Evolutionary conservation across 2,888 invertebrate species (phyloP), one percentile per base, ranked within the genome.

Genomic region (Cephus runcator): DNA sequence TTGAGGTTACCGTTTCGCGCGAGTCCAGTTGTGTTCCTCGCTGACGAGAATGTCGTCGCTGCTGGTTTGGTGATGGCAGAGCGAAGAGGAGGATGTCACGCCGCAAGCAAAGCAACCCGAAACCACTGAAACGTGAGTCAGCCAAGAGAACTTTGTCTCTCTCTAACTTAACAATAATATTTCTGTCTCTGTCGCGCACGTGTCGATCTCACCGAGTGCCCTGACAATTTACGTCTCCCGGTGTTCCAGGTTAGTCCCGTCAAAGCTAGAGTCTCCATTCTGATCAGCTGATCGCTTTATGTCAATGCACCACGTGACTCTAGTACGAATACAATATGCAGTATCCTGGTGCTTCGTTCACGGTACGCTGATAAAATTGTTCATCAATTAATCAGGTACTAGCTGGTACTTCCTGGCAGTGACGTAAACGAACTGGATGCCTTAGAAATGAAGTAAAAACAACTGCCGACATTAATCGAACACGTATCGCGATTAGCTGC

Each of bases 71-170:
- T 91, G 91, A 90, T 91, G 90, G 91, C 89, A 87, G 89, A 88
- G 81, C 85, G 84, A 83, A 73, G 79, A 75, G 86, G 88, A 90
- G 90, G 89, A 98, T 98, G 97, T 98, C 98, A 92, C 96, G 98
- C 92, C 95, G 98, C 93, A 98, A 98, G 94, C 98, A 98, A 94
- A 97, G 97, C 93, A 97, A 98, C 93, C 98, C 98, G 88, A 98
- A 98, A 93, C 97, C 98, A 92, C 94, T 97, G 90, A 98, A 98
- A 97, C 96, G 98, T 98, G 93, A 95, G 96, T 95, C 87, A 69
- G 33, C 56, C 56, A 56, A 56, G 56, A 56, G 56, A 56, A 56
- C 23, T 23, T 9, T 56, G 56, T 56, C 23, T 9, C 23, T 56
- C 56, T 56, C 23, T 23, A 23, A 40, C 23, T 56, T 56, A 23